Evolutionary conservation across 2,888 invertebrate genomes (phyloP).

Genomic region (Caenorhabditis sinica): DNA sequence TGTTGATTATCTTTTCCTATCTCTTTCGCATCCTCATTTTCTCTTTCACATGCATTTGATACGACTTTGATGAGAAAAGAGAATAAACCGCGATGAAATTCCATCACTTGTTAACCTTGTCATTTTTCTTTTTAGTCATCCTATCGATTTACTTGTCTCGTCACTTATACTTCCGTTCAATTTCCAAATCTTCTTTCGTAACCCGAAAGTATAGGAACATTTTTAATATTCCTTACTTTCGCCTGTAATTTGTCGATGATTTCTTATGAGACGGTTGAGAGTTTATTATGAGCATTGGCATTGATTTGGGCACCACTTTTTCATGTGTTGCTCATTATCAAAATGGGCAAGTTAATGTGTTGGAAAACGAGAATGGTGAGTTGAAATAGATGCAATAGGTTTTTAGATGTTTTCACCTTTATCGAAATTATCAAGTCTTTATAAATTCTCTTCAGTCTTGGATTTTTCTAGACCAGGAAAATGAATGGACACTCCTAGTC

Average conservation of each 20-base stretch:
- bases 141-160: constrained; percentile 3
- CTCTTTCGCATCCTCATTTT: background rate
- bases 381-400: background rate
- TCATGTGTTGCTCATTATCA: constrained; percentile 62
- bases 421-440: too few relatives aligned
- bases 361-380: constrained; percentile 68
- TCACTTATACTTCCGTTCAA: background rate
- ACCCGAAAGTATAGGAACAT: background rate
- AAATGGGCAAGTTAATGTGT: constrained; percentile 51
- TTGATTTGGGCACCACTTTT: constrained; percentile 65
- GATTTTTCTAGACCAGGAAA: too few relatives aligned
- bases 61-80: constrained; percentile 9
- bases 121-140: constrained; percentile 18
- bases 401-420: background rate
- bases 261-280: background rate
- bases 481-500: too few relatives aligned
- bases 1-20: too few relatives aligned
- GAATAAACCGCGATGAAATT: constrained; percentile 14
- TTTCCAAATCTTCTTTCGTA: background rate
- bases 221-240: background rate
- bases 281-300: constrained; percentile 62
- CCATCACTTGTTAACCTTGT: constrained; percentile 10
- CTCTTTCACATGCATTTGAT: background rate
- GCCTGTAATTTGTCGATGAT: background rate
- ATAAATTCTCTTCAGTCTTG: too few relatives aligned